A percentile compares a stretch with the other conserved stretches of the same genome.
phyloP scores from a whole-genome alignment of 2,797 vertebrate genomes.

The Intellagama lesueurii region DNA sequence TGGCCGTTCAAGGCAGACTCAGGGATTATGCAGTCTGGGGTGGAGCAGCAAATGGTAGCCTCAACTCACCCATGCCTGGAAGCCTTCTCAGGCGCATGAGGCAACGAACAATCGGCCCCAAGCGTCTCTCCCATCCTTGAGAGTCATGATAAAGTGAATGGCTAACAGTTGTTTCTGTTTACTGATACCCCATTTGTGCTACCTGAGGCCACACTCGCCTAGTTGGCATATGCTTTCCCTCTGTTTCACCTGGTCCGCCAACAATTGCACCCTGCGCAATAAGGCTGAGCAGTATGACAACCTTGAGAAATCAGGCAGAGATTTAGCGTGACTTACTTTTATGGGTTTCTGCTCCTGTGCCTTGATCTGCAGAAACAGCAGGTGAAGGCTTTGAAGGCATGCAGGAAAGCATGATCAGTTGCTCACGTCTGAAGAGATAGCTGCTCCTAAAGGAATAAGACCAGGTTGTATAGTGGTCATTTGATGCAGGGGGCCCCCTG shows the following conservation, averaged over 20 bases:
- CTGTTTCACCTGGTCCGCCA: not conserved
- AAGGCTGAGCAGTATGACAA: not conserved
- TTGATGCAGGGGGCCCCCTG: too few relatives aligned
- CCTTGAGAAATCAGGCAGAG: not conserved
- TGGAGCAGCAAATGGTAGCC: not conserved
- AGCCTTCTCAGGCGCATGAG: not conserved
- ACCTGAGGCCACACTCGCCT: not conserved
- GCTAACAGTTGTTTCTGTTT: not conserved
- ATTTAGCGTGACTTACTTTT: too few relatives aligned
- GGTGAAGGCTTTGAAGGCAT: not conserved
- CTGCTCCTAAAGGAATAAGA: not conserved
- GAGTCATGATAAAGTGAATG: not conserved
- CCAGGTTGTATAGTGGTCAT: not conserved
- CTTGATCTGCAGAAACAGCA: not conserved
- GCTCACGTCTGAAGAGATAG: not conserved
- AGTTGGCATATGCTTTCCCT: not conserved
- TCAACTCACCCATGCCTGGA: not conserved
- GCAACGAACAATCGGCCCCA: not conserved
- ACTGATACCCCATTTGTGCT: not conserved
- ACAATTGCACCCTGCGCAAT: too few relatives aligned
- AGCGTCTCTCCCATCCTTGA: not conserved
- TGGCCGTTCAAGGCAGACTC: not conserved
- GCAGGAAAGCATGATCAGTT: not conserved
- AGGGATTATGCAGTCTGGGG: not conserved
- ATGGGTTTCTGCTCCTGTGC: not conserved